These are phyloP conservation scores for Furnarius figulus DNA, from an alignment of 2,113 vertebrate genomes.

Conservation along the genomic window DNA sequence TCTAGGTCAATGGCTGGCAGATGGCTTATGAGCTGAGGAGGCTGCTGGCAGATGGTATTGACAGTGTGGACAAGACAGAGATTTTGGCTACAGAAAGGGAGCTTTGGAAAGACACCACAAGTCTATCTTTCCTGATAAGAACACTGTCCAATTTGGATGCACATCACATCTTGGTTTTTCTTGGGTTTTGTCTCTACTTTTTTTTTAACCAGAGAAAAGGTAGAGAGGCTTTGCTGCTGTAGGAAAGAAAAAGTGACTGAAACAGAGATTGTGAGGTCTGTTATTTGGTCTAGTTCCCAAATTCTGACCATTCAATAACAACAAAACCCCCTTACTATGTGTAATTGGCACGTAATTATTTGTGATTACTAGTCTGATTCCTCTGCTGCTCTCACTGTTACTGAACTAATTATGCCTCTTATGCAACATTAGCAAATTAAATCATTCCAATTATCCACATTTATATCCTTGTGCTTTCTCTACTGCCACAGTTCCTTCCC, in stretches of 20 bases:
- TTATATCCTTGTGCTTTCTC: conserved; percentile 57
- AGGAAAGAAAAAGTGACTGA: conserved; percentile 15
- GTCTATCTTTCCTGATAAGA: conserved; percentile 51
- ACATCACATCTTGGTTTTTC: conserved; percentile 18
- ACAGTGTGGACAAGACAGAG: conserved; percentile 76
- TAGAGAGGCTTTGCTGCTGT: neutral
- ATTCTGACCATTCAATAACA: conserved; percentile 51
- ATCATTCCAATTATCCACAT: conserved; percentile 66
- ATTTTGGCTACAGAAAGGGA: conserved; percentile 65
- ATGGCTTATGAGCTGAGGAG: conserved; percentile 73
- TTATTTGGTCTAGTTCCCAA: conserved; percentile 48
- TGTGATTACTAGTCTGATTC: conserved; percentile 67
- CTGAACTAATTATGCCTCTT: conserved; percentile 70
- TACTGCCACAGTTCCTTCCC: conserved; percentile 24
- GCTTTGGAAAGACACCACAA: conserved; percentile 67
- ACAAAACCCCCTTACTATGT: conserved; percentile 48
- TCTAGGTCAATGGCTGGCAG: conserved; percentile 77
- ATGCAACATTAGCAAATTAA: conserved; percentile 73
- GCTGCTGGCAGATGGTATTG: conserved; percentile 77
- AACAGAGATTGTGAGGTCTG: conserved; percentile 25
- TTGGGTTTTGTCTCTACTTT: neutral
- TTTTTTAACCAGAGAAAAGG: conserved; percentile 1
- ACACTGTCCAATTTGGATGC: conserved; percentile 16
- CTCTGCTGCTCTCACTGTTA: conserved; percentile 64
- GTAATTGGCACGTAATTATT: conserved; percentile 68